Conservation (phyloP, 2,888 invertebrate species). For the Cephonodes hylas region DNA sequence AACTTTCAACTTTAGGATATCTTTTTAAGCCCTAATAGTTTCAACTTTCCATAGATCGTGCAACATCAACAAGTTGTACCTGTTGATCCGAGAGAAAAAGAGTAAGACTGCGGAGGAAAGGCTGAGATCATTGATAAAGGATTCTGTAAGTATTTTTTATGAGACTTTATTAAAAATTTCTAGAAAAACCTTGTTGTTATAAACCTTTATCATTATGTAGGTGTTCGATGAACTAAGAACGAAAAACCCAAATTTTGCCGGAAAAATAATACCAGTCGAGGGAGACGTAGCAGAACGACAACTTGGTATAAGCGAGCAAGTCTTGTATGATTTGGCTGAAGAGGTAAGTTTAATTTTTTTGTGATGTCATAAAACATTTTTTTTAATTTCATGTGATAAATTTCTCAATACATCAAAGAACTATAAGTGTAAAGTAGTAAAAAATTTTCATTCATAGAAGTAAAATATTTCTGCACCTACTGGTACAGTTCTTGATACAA, state of each 20-base stretch:
- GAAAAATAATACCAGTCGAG: constrained; percentile 31
- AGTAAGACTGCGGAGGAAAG: constrained; percentile 23
- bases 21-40: neutral
- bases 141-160: constrained; percentile 62
- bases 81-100: constrained; percentile 31
- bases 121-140: constrained; percentile 32
- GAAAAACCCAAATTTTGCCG: constrained; percentile 32
- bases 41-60: constrained; percentile 28
- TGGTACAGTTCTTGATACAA: no score
- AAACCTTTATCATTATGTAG: no score
- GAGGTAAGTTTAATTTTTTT: constrained; percentile 28
- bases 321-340: constrained; percentile 27
- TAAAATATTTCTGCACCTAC: no score
- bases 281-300: constrained; percentile 37
- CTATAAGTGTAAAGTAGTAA: no score
- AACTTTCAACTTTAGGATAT: no score
- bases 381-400: no score
- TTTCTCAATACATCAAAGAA: no score
- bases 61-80: constrained; percentile 28
- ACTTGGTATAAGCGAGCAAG: constrained; percentile 36
- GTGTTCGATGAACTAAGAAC: constrained; percentile 31
- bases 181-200: no score
- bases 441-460: no score
- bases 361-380: no score
- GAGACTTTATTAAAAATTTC: constrained; percentile 43